Evolutionary conservation across 1,140 invertebrate genomes (phyloP).

Genomic region (Theocolax elegans): DNA sequence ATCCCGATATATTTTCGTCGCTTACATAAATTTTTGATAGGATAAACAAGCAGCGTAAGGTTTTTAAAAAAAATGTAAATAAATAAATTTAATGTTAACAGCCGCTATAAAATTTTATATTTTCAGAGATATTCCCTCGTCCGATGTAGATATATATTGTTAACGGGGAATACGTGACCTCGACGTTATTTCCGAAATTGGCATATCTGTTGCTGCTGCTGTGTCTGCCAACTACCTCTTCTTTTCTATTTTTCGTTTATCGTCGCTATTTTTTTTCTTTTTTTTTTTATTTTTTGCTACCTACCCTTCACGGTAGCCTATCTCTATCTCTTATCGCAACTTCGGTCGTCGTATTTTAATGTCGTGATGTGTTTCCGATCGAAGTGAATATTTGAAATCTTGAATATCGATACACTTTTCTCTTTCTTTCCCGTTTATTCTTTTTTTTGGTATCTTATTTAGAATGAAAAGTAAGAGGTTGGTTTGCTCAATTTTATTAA

Average conservation of each 20-base stretch:
- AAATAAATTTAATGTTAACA: too few species aligned
- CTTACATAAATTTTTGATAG: too few species aligned
- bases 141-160: too few species aligned
- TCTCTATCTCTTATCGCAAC: background rate
- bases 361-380: background rate
- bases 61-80: too few species aligned
- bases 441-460: too few species aligned
- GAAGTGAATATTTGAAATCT: constrained; percentile 3
- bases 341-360: constrained; percentile 7
- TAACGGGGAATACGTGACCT: background rate
- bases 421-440: background rate
- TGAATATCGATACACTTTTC: background rate
- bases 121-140: too few species aligned
- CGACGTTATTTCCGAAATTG: background rate
- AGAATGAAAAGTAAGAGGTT: too few species aligned
- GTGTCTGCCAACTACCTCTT: background rate
- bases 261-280: background rate
- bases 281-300: too few species aligned
- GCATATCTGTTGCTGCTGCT: background rate
- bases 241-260: background rate
- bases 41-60: too few species aligned
- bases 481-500: too few species aligned
- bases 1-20: too few species aligned
- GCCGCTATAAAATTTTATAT: too few species aligned
- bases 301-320: background rate